phyloP scores from a whole-genome alignment of 2,113 vertebrate genomes.

The Platysteira castanea region DNA sequence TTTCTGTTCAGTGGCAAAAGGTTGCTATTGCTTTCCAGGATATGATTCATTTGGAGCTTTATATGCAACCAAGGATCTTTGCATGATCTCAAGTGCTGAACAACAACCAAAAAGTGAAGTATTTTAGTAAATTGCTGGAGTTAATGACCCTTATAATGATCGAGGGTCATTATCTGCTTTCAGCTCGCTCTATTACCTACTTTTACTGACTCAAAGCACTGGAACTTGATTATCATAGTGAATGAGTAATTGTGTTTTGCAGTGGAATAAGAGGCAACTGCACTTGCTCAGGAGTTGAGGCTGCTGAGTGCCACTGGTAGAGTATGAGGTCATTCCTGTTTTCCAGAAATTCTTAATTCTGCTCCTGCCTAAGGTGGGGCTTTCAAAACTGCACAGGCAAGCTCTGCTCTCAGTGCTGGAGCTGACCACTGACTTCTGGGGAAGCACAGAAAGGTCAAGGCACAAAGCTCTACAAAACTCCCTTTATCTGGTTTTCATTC shows the following conservation, averaged over 20 bases:
- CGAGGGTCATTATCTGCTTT: neutral
- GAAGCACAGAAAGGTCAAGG: neutral
- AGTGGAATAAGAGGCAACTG: neutral
- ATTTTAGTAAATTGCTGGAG: neutral
- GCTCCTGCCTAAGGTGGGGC: neutral
- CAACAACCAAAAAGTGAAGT: neutral
- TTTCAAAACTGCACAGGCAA: neutral
- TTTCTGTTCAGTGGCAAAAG: neutral
- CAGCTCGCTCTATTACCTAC: neutral
- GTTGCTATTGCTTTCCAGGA: neutral
- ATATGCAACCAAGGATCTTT: neutral
- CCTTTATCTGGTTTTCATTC: neutral
- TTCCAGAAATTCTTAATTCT: neutral
- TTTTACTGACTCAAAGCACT: neutral
- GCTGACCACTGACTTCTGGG: neutral
- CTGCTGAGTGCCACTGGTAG: neutral
- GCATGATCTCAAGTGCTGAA: neutral
- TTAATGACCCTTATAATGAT: slow-evolving; percentile 22
- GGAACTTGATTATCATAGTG: neutral
- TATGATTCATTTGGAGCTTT: neutral
- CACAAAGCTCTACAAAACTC: neutral
- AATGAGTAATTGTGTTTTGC: neutral
- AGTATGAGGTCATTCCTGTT: neutral
- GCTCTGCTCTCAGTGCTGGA: neutral
- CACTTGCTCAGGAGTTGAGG: neutral